These are phyloP conservation scores for Phengaris alcon DNA, from an alignment of 2,888 invertebrate species.

Conservation along the genomic window DNA sequence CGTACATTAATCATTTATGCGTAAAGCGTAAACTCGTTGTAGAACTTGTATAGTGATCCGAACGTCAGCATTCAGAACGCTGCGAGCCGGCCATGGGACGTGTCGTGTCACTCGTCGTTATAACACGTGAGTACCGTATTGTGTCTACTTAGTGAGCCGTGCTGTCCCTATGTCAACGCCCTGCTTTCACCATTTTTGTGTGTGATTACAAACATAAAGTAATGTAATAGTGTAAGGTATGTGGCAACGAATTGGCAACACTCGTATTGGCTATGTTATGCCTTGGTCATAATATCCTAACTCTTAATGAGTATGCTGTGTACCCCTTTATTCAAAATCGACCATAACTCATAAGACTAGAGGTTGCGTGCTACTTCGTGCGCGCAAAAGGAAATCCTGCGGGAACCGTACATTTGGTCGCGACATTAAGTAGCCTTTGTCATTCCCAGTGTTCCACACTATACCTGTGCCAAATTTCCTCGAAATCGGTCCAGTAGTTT, in stretches of 20 bases:
- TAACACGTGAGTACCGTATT: constrained; percentile 61
- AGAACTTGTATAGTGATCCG: neutral
- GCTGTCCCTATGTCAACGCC: constrained; percentile 26
- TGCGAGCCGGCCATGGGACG: constrained; percentile 56
- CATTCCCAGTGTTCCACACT: too few species aligned
- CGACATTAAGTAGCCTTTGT: too few species aligned
- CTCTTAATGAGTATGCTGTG: too few species aligned
- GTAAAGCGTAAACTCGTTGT: constrained; percentile 25
- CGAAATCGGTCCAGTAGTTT: too few species aligned
- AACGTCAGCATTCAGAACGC: constrained; percentile 41
- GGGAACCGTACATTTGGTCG: too few species aligned
- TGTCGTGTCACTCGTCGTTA: constrained; percentile 60
- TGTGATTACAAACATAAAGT: neutral
- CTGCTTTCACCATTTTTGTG: constrained; percentile 29
- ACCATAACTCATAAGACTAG: too few species aligned
- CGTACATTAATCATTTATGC: neutral
- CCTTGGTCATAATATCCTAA: neutral
- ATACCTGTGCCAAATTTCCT: too few species aligned
- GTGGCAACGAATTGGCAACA: neutral
- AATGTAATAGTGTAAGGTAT: neutral
- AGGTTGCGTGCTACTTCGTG: too few species aligned
- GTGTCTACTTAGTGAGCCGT: constrained; percentile 26
- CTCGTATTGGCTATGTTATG: neutral
- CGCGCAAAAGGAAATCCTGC: too few species aligned
- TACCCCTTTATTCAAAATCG: too few species aligned